Conservation (phyloP, 2,888 invertebrate species). For the Boloria euphrosyne region DNA sequence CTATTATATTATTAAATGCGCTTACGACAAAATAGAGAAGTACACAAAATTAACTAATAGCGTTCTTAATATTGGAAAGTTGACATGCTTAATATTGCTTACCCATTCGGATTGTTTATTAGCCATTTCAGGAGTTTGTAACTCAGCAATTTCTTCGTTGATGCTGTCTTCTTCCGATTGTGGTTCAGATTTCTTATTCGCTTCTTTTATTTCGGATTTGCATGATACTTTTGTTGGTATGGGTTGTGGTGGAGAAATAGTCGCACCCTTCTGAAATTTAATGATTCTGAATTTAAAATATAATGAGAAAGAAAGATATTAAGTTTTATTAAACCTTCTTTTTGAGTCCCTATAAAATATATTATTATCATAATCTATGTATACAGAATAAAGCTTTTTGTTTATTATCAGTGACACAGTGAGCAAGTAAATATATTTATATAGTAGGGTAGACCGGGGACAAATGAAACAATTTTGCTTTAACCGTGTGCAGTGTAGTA, state of each 20-base stretch:
- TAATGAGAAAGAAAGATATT: no score
- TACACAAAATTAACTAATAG: no score
- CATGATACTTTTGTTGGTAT: slow-evolving; percentile 49
- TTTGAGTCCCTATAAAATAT: no score
- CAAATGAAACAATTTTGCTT: no score
- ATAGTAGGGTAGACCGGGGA: no score
- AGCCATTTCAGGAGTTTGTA: slow-evolving; percentile 52
- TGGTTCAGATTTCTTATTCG: slow-evolving; percentile 38
- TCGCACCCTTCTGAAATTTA: slow-evolving; percentile 47
- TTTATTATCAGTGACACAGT: neutral
- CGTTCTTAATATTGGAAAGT: neutral
- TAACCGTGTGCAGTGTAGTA: no score
- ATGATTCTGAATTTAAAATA: neutral
- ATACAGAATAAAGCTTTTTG: neutral
- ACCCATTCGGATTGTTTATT: slow-evolving; percentile 65
- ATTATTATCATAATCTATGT: no score
- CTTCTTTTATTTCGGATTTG: slow-evolving; percentile 40
- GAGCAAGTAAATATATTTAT: slow-evolving; percentile 4
- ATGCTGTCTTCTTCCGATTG: slow-evolving; percentile 59
- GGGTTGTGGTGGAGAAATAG: slow-evolving; percentile 48
- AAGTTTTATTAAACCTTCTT: no score
- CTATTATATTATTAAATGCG: no score
- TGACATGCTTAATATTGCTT: no score
- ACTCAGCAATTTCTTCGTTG: slow-evolving; percentile 60
- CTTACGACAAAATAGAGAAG: no score